These are phyloP conservation scores for Candidula unifasciata DNA, from an alignment of 2,888 invertebrate genomes.

Conservation along the genomic window DNA sequence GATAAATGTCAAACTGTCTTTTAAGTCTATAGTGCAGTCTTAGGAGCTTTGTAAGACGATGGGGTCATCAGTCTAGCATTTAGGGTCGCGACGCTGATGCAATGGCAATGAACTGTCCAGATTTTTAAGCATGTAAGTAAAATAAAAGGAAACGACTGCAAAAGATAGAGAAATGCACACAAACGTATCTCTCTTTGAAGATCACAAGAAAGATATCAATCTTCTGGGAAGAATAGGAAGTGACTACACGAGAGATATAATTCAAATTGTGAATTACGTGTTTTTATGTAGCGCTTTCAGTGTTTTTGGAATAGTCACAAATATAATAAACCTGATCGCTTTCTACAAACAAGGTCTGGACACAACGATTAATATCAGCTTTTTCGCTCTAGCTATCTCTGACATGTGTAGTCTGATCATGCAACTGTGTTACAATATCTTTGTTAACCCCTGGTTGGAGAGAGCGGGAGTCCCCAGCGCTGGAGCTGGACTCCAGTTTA, in stretches of 20 bases:
- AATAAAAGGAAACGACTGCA: no score
- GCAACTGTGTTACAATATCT: constrained; percentile 6
- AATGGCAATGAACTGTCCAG: no score
- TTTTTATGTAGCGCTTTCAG: neutral
- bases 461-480: neutral
- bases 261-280: constrained; percentile 1
- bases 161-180: no score
- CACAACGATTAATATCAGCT: constrained; percentile 1
- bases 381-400: constrained; percentile 15
- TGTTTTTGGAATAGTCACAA: neutral
- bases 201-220: no score
- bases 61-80: no score
- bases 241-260: neutral
- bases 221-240: neutral
- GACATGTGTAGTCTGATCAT: constrained; percentile 12
- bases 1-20: no score
- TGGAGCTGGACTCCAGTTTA: neutral
- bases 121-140: no score
- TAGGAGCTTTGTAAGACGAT: no score
- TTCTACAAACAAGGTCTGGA: constrained; percentile 16
- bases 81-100: no score
- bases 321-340: neutral
- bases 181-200: no score
- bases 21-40: no score
- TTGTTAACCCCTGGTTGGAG: neutral